Conservation (phyloP, 2,797 vertebrate species). For the Myripristis murdjan region DNA sequence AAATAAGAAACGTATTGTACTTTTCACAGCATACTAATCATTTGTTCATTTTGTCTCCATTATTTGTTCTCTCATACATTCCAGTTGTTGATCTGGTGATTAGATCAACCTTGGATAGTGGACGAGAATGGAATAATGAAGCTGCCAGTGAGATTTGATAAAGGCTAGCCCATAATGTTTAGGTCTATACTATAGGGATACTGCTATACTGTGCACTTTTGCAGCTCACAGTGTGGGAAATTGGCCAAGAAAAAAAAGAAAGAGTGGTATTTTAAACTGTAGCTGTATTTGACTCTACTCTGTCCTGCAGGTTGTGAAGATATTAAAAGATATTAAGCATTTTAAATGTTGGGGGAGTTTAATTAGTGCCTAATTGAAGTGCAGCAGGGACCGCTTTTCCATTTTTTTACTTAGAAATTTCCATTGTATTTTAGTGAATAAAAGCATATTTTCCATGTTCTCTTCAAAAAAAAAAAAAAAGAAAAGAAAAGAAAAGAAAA, state of each 20-base stretch:
- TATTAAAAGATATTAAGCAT: conserved; percentile 3
- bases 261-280: conserved; percentile 38
- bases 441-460: too few relatives aligned
- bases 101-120: conserved; percentile 91
- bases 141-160: conserved; percentile 70
- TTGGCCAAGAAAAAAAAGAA: conserved; percentile 37
- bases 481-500: too few relatives aligned
- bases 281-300: conserved; percentile 25
- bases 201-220: conserved; percentile 14
- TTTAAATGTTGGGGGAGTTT: background rate
- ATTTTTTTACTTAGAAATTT: conserved; percentile 18
- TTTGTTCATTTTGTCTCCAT: conserved; percentile 96
- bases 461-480: too few relatives aligned
- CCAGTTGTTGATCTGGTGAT: conserved; percentile 94
- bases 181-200: conserved; percentile 57
- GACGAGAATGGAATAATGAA: conserved; percentile 85
- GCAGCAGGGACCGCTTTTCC: background rate
- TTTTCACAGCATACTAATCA: conserved; percentile 99
- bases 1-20: conserved; percentile 99
- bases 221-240: conserved; percentile 57
- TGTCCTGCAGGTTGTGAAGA: conserved; percentile 19
- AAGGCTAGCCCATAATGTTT: conserved; percentile 35
- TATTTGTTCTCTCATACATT: conserved; percentile 94
- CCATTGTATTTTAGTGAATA: conserved; percentile 9
- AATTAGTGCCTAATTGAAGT: background rate